phyloP scores from a whole-genome alignment of 2,888 invertebrate genomes.

The Hirtodrosophila duncani region DNA sequence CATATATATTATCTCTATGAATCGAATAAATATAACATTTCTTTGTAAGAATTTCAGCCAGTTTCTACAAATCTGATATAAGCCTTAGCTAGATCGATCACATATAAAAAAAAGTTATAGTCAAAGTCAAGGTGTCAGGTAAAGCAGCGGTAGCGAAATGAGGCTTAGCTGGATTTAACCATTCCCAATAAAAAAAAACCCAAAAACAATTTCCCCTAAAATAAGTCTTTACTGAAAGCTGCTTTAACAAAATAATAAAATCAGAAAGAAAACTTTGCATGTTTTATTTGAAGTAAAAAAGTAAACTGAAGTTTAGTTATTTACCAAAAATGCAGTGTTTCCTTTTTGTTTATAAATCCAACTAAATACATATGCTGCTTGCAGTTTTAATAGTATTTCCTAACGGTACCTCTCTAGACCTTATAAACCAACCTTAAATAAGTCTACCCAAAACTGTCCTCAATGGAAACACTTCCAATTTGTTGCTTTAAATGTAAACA shows the following conservation, averaged over 20 bases:
- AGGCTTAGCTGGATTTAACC: conserved; percentile 75
- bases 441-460: too few species aligned
- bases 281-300: conserved; percentile 37
- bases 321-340: too few species aligned
- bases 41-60: conserved; percentile 53
- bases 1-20: conserved; percentile 5
- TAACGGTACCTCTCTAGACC: too few species aligned
- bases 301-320: too few species aligned
- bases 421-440: too few species aligned
- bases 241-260: conserved; percentile 51
- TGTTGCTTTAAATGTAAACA: too few species aligned
- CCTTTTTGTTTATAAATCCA: too few species aligned
- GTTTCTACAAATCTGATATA: conserved; percentile 4
- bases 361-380: too few species aligned
- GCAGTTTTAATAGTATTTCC: too few species aligned
- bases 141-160: conserved; percentile 75
- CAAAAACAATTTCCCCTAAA: conserved; percentile 19
- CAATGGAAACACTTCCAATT: too few species aligned
- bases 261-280: conserved; percentile 47
- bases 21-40: conserved; percentile 21
- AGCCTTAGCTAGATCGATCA: conserved; percentile 6
- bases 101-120: conserved; percentile 9
- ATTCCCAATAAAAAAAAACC: conserved; percentile 17
- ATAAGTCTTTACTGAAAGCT: conserved; percentile 38
- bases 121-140: conserved; percentile 47